These are phyloP conservation scores for Athene noctua DNA, from an alignment of 2,113 vertebrate species.

Conservation along the genomic window DNA sequence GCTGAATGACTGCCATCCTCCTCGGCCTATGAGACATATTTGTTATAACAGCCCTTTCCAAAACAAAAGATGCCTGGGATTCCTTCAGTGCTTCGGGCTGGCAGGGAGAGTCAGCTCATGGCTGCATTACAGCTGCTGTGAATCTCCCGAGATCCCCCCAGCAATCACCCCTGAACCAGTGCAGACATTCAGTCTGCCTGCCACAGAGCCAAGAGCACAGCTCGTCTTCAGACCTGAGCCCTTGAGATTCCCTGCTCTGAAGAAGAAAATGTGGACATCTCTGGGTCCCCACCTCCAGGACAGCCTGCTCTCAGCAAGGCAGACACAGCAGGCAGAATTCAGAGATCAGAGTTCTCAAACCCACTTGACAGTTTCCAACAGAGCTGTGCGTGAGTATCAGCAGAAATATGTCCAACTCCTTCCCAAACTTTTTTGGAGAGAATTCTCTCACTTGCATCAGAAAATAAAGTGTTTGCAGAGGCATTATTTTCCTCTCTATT, in stretches of 20 bases:
- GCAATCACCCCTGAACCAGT: not conserved
- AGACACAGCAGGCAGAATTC: not conserved
- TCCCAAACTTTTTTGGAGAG: not conserved
- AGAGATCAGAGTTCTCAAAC: not conserved
- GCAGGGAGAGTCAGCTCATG: accelerated
- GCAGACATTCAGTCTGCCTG: not conserved
- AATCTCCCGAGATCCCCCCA: not conserved
- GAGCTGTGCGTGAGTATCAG: not conserved
- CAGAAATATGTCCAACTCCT: not conserved
- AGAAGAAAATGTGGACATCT: not conserved
- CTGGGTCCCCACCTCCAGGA: accelerated
- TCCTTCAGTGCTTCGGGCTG: not conserved
- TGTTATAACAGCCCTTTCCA: not conserved
- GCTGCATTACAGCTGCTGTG: not conserved
- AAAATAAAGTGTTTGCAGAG: not conserved
- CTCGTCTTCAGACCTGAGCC: not conserved
- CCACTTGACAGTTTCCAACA: not conserved
- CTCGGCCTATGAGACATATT: not conserved
- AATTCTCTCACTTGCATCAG: not conserved
- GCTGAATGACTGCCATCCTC: not conserved
- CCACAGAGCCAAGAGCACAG: not conserved
- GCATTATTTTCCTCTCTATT: not conserved
- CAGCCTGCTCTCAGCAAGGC: not conserved
- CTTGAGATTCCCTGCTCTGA: not conserved
- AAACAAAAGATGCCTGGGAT: not conserved